These are phyloP conservation scores for Clitarchus hookeri DNA, from an alignment of 2,888 invertebrate species.

Conservation along the genomic window DNA sequence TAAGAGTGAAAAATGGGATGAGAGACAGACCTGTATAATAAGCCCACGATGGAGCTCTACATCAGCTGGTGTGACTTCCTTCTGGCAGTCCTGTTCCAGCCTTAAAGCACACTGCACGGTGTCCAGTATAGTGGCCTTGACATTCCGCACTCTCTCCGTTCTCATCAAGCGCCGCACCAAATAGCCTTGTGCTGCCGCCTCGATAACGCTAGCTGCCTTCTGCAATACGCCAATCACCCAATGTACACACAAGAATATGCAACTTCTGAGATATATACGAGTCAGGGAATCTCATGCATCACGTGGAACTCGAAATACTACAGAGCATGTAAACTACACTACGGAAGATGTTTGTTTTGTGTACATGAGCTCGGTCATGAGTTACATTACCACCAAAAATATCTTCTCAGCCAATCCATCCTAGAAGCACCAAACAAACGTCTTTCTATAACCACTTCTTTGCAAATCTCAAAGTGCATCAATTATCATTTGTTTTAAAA, in stretches of 20 bases:
- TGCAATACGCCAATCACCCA: conserved; percentile 65
- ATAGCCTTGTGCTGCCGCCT: conserved; percentile 74
- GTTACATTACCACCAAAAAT: too few species aligned
- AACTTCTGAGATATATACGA: too few species aligned
- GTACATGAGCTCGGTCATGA: too few species aligned
- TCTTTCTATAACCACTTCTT: too few species aligned
- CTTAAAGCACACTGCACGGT: conserved; percentile 76
- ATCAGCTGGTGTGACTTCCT: conserved; percentile 4
- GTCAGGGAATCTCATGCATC: too few species aligned
- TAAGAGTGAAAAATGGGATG: not conserved
- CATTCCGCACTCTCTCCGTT: conserved; percentile 77
- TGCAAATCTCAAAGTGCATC: too few species aligned
- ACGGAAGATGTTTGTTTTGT: too few species aligned
- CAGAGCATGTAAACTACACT: too few species aligned
- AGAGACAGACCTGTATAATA: not conserved
- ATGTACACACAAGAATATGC: conserved; percentile 58
- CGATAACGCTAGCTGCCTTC: conserved; percentile 67
- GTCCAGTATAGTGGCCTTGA: conserved; percentile 80
- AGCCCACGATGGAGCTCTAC: conserved; percentile 15
- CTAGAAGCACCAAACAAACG: too few species aligned
- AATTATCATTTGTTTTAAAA: too few species aligned
- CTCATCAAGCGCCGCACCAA: conserved; percentile 78
- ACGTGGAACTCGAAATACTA: too few species aligned
- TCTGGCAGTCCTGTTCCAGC: conserved; percentile 61
- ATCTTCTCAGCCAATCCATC: too few species aligned